Evolutionary conservation across 2,113 vertebrate species (phyloP).

Genomic region (Misgurnus mizolepis): DNA sequence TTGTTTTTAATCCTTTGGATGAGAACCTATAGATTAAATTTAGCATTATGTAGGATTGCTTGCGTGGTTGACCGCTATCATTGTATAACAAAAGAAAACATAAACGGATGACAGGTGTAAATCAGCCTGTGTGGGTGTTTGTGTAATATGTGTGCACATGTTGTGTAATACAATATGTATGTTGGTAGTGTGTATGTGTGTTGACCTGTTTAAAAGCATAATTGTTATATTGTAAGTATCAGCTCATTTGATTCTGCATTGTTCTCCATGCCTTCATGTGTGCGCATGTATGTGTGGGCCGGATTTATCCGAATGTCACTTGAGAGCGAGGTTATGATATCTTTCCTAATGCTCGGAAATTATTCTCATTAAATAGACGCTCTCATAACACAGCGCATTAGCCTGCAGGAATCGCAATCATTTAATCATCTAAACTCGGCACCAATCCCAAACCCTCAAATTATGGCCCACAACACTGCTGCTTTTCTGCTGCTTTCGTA

Average conservation of each 20-base stretch:
- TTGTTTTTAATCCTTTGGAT: slow-evolving; percentile 13
- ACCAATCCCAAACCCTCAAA: slow-evolving; percentile 12
- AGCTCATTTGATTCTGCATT: not conserved
- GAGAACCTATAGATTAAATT: not conserved
- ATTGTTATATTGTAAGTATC: not conserved
- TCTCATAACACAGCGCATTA: slow-evolving; percentile 34
- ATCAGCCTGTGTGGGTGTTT: not conserved
- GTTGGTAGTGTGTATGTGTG: not conserved
- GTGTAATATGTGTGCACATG: no score
- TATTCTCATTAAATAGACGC: slow-evolving; percentile 42
- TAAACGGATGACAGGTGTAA: not conserved
- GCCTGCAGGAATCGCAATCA: slow-evolving; percentile 28
- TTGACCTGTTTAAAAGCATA: not conserved
- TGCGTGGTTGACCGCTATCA: not conserved
- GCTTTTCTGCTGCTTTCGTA: slow-evolving; percentile 10
- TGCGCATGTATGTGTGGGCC: slow-evolving; percentile 34
- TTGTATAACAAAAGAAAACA: not conserved
- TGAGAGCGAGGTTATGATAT: slow-evolving; percentile 23
- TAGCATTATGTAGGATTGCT: not conserved
- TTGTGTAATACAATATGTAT: not conserved
- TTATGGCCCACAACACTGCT: not conserved
- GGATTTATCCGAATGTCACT: not conserved
- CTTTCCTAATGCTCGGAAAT: slow-evolving; percentile 40
- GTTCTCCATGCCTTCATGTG: slow-evolving; percentile 1
- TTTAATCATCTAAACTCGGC: slow-evolving; percentile 34